These are phyloP conservation scores for Podotricha telesiphe DNA, from an alignment of 2,888 invertebrate species.

Conservation along the genomic window DNA sequence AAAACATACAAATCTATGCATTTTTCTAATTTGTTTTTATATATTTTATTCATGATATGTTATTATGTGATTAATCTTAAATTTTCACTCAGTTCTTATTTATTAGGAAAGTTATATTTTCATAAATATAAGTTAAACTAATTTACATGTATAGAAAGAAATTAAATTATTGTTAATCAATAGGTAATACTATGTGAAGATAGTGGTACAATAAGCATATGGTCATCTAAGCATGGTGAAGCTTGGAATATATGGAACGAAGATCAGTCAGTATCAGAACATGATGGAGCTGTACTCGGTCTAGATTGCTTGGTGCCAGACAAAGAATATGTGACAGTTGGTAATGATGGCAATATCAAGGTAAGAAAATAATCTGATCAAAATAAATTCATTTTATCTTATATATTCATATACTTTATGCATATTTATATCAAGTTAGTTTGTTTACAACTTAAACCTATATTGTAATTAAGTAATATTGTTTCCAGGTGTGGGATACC, in stretches of 20 bases:
- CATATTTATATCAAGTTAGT: neutral
- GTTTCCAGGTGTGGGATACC: slow-evolving; percentile 77
- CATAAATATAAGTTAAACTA: too few relatives aligned
- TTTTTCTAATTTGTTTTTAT: too few relatives aligned
- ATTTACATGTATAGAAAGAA: too few relatives aligned
- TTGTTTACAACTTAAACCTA: neutral
- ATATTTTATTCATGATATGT: too few relatives aligned
- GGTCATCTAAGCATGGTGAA: slow-evolving; percentile 59
- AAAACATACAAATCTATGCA: too few relatives aligned
- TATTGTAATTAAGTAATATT: neutral
- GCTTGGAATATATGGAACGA: slow-evolving; percentile 68
- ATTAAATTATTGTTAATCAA: neutral
- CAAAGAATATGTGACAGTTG: slow-evolving; percentile 71
- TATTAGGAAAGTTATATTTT: too few relatives aligned
- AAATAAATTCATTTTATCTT: too few relatives aligned
- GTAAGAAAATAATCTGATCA: slow-evolving; percentile 43
- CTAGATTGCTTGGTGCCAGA: slow-evolving; percentile 66
- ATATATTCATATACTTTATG: too few relatives aligned
- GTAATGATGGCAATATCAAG: slow-evolving; percentile 78
- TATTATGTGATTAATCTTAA: too few relatives aligned
- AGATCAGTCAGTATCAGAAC: slow-evolving; percentile 67
- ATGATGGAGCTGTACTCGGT: slow-evolving; percentile 67
- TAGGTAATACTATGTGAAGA: slow-evolving; percentile 79
- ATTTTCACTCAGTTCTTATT: too few relatives aligned
- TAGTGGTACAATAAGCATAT: slow-evolving; percentile 71